These are phyloP conservation scores for Aphelocoma californica DNA, from an alignment of 2,797 vertebrate genomes.

Conservation along the genomic window DNA sequence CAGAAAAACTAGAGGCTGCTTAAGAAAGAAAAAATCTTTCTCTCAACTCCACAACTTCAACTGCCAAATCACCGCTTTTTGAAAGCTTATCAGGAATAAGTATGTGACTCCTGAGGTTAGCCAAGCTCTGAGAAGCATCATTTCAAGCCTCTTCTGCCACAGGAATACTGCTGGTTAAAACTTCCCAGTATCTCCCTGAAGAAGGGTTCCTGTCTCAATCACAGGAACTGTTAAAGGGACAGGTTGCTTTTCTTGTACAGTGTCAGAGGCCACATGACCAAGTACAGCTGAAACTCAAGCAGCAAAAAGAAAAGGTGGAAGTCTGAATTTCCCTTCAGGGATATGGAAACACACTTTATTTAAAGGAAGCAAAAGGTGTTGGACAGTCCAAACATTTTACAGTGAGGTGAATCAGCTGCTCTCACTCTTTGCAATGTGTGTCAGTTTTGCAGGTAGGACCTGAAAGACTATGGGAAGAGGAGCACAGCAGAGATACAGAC, in stretches of 20 bases:
- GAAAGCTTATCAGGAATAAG: neutral
- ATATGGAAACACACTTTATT: neutral
- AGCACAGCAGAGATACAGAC: neutral
- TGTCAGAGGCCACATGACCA: neutral
- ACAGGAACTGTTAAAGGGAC: neutral
- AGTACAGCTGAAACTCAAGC: neutral
- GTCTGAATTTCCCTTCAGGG: neutral
- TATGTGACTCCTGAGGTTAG: neutral
- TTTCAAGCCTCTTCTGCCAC: neutral
- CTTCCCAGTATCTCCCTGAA: neutral
- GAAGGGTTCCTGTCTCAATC: neutral
- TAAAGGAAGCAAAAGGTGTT: slow-evolving; percentile 7
- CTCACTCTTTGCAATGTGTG: neutral
- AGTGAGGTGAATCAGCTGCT: neutral
- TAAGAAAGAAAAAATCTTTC: neutral
- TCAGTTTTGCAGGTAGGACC: neutral
- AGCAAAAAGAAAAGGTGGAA: slow-evolving; percentile 13
- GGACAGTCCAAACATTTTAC: neutral
- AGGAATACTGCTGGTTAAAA: neutral
- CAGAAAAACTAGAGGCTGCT: neutral
- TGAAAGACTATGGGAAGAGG: neutral
- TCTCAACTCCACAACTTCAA: neutral
- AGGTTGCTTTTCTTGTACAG: neutral
- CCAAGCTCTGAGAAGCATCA: neutral
- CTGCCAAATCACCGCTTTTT: neutral